Percentiles rank a stretch among this genome's conserved stretches.
phyloP scores from a whole-genome alignment of 1,140 invertebrate genomes.

The Listronotus bonariensis region DNA sequence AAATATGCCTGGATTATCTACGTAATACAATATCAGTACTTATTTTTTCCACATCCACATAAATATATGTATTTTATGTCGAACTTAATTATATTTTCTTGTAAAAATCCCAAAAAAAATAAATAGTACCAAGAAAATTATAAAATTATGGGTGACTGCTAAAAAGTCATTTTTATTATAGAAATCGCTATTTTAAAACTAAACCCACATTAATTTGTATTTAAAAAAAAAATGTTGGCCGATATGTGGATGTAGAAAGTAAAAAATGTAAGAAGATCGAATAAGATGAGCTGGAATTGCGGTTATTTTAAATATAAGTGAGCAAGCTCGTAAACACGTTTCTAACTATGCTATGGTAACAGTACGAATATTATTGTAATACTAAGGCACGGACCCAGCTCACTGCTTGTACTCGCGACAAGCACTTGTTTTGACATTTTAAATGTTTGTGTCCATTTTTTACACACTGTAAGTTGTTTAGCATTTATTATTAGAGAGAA shows the following conservation, averaged over 20 bases:
- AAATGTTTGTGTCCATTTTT: not conserved
- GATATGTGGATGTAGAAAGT: slow-evolving; percentile 7
- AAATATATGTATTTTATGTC: no score
- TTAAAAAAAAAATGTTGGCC: no score
- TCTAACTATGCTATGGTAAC: slow-evolving; percentile 51
- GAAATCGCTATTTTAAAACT: no score
- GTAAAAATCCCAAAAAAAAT: no score
- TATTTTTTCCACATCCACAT: not conserved
- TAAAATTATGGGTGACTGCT: no score
- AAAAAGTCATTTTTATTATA: no score
- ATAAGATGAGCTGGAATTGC: slow-evolving; percentile 40
- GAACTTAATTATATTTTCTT: no score
- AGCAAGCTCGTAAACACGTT: slow-evolving; percentile 50
- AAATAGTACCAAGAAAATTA: no score
- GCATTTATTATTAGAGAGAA: no score
- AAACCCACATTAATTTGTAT: no score
- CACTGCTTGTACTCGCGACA: slow-evolving; percentile 53
- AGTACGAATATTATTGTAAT: slow-evolving; percentile 57
- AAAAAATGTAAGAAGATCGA: not conserved
- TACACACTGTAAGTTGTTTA: no score
- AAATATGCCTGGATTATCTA: not conserved
- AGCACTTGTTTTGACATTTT: slow-evolving; percentile 37
- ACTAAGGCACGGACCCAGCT: slow-evolving; percentile 58
- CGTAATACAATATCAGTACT: not conserved
- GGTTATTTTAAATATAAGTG: slow-evolving; percentile 40